Evolutionary conservation across 2,797 vertebrate species (phyloP).

Genomic region (Myoxocephalus aenaeus): DNA sequence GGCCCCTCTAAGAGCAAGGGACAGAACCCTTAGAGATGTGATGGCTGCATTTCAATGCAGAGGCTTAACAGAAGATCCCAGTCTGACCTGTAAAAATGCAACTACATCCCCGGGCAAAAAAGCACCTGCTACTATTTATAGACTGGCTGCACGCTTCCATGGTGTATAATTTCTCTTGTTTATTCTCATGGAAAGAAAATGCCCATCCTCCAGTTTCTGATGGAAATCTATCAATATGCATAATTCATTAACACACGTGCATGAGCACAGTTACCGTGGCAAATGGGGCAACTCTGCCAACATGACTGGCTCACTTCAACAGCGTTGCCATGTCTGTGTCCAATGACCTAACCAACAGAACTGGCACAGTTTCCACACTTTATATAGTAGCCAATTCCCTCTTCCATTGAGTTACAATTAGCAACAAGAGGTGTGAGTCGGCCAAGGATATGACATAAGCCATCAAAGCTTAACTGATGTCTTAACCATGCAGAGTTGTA

Average conservation of each 20-base stretch:
- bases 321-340: slow-evolving; percentile 22
- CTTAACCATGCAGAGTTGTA: slow-evolving; percentile 6
- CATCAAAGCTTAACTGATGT: slow-evolving; percentile 22
- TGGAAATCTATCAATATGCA: slow-evolving; percentile 77
- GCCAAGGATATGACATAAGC: slow-evolving; percentile 27
- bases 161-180: slow-evolving; percentile 82
- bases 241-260: slow-evolving; percentile 75
- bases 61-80: slow-evolving; percentile 68
- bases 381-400: slow-evolving; percentile 37
- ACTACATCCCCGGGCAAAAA: slow-evolving; percentile 76
- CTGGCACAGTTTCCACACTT: slow-evolving; percentile 53
- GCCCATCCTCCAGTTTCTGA: slow-evolving; percentile 71
- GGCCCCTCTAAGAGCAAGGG: slow-evolving; percentile 12
- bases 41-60: slow-evolving; percentile 43
- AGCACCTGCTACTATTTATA: slow-evolving; percentile 80
- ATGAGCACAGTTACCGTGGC: slow-evolving; percentile 35
- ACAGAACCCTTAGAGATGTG: slow-evolving; percentile 48
- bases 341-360: slow-evolving; percentile 51
- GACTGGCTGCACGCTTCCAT: slow-evolving; percentile 65
- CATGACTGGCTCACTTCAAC: slow-evolving; percentile 51
- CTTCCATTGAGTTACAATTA: slow-evolving; percentile 29
- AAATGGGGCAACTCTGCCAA: slow-evolving; percentile 61
- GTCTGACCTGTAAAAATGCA: slow-evolving; percentile 80
- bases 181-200: slow-evolving; percentile 73
- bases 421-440: slow-evolving; percentile 24